Base-by-base conservation (phyloP, 2,797 vertebrate genomes). In the Garrulus glandarius region DNA sequence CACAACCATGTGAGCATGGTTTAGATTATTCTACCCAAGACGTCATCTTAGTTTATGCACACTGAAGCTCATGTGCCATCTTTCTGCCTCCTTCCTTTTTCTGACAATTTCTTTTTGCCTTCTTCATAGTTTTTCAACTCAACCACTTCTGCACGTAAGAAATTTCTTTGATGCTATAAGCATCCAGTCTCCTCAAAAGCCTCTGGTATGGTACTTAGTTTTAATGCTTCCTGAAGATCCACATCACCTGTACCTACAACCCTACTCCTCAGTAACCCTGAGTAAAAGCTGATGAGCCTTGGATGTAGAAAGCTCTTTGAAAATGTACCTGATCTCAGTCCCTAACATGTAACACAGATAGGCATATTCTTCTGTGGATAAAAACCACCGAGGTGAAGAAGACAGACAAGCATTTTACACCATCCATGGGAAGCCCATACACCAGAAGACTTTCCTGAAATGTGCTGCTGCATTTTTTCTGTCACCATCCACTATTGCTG, bases 301-400 rank as follows among this genome's bases (percentile, higher is more conserved):
- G 44, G 19, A 53, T 7, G 49, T 6, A 53, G 70, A 22, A 81
- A 49, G 65, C 29, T 36, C 39, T 69, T 60, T 55, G 75, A 77
- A 92, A 32, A 50, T 1, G 1, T 8, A 53, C 20, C 18, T 36
- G 47, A 3, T 26, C 16, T 39, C 39, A 61, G 32, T 22, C 22
- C n/a, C 5, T 26, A 52, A 61, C 39, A 32, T 11, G 10, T 6
- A 59, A n/a, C 27, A 87, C 0, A 0, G n/a, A 41, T 13, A 50
- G 21, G 5, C 2, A 36, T 27, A 24, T 3, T 8, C n/a, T 74
- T 79, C 36, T 63, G n/a, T 36, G 36, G 17, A 13, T 30, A 63
- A 50, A 82, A 78, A 70, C n/a, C 3, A 6, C 13, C 0, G 0
- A 43, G 27, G 9, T 43, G 46, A 81, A 85, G 22, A 72, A 4